These are phyloP conservation scores for Eupithecia pulchellata DNA, from an alignment of 2,888 invertebrate species.

Conservation along the genomic window DNA sequence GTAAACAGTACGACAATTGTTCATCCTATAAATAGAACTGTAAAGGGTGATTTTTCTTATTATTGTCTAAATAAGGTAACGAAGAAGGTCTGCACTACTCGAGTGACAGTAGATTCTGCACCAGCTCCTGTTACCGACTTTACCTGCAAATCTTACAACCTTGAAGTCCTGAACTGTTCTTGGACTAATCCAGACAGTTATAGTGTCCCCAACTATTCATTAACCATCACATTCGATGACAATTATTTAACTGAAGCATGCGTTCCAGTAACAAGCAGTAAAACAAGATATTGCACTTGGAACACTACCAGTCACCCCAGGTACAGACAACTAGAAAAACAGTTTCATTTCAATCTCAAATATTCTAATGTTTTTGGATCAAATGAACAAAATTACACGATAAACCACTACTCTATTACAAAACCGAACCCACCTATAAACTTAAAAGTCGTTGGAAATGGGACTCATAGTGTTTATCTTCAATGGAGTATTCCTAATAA, in stretches of 20 bases:
- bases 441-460: constrained; percentile 57
- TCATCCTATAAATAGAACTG: constrained; percentile 83
- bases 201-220: constrained; percentile 56
- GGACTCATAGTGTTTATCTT: constrained; percentile 67
- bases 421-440: constrained; percentile 67
- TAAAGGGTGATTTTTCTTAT: constrained; percentile 80
- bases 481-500: constrained; percentile 70
- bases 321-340: constrained; percentile 71
- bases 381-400: constrained; percentile 74
- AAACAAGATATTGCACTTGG: constrained; percentile 61
- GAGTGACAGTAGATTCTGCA: constrained; percentile 76
- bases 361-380: constrained; percentile 86
- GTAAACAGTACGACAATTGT: constrained; percentile 87
- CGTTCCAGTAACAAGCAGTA: constrained; percentile 45
- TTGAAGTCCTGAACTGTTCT: constrained; percentile 89
- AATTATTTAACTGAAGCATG: constrained; percentile 52
- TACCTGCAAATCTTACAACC: constrained; percentile 89
- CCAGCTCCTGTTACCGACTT: constrained; percentile 89
- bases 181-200: constrained; percentile 87
- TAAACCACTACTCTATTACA: constrained; percentile 85
- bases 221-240: constrained; percentile 58
- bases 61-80: constrained; percentile 78
- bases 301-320: constrained; percentile 58
- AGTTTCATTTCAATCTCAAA: not conserved
- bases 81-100: constrained; percentile 58